Base-by-base conservation (phyloP, 2,888 invertebrate genomes). In the Folsomia candida region DNA sequence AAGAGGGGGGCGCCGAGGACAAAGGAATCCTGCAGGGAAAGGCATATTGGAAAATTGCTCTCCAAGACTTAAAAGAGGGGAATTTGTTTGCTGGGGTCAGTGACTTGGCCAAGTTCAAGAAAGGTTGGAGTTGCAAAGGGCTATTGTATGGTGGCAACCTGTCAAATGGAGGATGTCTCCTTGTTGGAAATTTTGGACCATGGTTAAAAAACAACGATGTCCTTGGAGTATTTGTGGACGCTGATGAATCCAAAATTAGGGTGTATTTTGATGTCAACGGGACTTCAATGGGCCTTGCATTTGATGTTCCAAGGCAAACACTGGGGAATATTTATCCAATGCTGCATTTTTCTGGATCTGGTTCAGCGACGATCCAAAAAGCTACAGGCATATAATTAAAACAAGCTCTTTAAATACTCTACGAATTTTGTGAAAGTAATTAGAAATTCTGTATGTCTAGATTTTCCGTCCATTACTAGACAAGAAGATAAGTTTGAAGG, bases 191-290 rank as follows among this genome's bases (percentile, higher is more conserved):
- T 26, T 69, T 59, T 47, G 69, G 69, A 1, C 69, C 69, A 6
- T 9, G 22, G 26, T 11, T 65, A 2, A 65, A 65, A 25, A 54
- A 20, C 1, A 57, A 25, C 2, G 51, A 54, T 27, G 37, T 26
- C 6, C 11, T 69, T 2, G 69, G 69, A 37, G 20, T 69, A 11
- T 51, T 69, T 2, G 65, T 57, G 1, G 59, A 59, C 18, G n/a
- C 65, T 20, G 60, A 65, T 11, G 69, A 22, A 2, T 20, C n/a
- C n/a, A 59, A 68, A 9, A 11, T 69, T 2, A 65, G 57, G 63
- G 60, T 69, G 29, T 69, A 65, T 27, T 47, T 69, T 22, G 69
- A 69, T 64, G n/a, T 65, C 2, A 65, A 69, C 59, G 69, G 69
- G 6, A n/a, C 14, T 1, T 25, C 65, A 1, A n/a, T 69, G 25